Conservation (phyloP, 2,113 vertebrate species). For the Semicossyphus pulcher region DNA sequence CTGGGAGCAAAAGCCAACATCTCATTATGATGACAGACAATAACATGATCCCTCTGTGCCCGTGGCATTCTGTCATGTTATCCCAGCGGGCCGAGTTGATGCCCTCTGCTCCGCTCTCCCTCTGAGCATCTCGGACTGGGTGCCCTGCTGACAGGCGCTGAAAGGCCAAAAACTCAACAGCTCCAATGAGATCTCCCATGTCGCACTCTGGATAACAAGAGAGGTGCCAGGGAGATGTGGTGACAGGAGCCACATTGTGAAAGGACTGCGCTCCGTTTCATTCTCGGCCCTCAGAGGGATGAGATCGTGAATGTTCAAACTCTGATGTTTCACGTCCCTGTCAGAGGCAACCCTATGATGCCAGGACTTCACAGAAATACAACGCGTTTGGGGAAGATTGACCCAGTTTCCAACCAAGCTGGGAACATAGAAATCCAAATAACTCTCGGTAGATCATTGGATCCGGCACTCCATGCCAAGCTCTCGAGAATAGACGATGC, state of each 20-base stretch:
- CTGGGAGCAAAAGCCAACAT: slow-evolving; percentile 24
- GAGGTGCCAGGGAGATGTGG: slow-evolving; percentile 25
- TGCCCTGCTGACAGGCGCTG: slow-evolving; percentile 48
- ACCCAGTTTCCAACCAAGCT: not conserved
- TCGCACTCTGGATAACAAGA: slow-evolving; percentile 63
- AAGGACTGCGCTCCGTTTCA: slow-evolving; percentile 7
- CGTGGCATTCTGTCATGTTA: slow-evolving; percentile 37
- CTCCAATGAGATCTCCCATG: slow-evolving; percentile 54
- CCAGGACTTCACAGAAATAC: not conserved
- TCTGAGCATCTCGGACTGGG: slow-evolving; percentile 1
- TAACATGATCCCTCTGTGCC: slow-evolving; percentile 20
- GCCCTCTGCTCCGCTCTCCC: slow-evolving; percentile 15
- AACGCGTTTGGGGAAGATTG: not conserved
- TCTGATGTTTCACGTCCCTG: not conserved
- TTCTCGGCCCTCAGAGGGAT: not conserved
- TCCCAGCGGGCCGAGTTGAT: slow-evolving; percentile 14
- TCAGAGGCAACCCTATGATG: slow-evolving; percentile 14
- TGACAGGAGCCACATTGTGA: slow-evolving; percentile 49
- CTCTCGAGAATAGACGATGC: not conserved
- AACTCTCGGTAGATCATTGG: too few species aligned
- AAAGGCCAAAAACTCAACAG: slow-evolving; percentile 47
- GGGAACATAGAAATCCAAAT: not conserved
- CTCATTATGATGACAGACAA: slow-evolving; percentile 28
- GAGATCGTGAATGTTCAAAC: slow-evolving; percentile 12
- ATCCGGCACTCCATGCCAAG: too few species aligned